A percentile compares a stretch with the other conserved stretches of the same genome.
Conservation (phyloP, 2,113 vertebrate genomes). For the Ammospiza caudacuta region DNA sequence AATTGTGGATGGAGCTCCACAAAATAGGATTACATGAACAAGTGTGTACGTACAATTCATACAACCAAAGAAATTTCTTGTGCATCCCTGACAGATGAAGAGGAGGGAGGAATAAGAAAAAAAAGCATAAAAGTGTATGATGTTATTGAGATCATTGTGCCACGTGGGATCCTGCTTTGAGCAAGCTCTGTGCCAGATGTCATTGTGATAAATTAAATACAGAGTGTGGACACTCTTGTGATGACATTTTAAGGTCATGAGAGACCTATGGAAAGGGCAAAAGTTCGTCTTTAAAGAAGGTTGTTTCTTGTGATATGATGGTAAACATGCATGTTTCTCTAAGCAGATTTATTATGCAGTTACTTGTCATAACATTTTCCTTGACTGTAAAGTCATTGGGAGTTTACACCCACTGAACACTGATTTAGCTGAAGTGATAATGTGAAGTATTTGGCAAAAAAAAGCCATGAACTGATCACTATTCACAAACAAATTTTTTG, state of each 20-base stretch:
- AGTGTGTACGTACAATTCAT: background rate
- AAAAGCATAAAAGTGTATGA: background rate
- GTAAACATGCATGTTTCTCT: background rate
- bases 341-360: background rate
- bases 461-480: background rate
- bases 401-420: background rate
- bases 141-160: background rate
- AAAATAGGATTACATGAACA: background rate
- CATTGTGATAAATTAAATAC: background rate
- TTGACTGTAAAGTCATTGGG: background rate
- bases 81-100: background rate
- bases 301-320: background rate
- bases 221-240: background rate
- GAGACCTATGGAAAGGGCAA: background rate
- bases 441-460: background rate
- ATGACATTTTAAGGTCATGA: background rate
- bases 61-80: background rate
- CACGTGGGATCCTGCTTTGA: rapidly evolving
- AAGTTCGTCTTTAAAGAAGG: background rate
- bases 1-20: background rate
- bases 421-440: background rate
- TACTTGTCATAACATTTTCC: background rate
- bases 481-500: background rate
- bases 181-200: background rate
- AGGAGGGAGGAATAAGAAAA: background rate